Conservation (phyloP, 2,888 invertebrate genomes). For the Eudemis profundana region DNA sequence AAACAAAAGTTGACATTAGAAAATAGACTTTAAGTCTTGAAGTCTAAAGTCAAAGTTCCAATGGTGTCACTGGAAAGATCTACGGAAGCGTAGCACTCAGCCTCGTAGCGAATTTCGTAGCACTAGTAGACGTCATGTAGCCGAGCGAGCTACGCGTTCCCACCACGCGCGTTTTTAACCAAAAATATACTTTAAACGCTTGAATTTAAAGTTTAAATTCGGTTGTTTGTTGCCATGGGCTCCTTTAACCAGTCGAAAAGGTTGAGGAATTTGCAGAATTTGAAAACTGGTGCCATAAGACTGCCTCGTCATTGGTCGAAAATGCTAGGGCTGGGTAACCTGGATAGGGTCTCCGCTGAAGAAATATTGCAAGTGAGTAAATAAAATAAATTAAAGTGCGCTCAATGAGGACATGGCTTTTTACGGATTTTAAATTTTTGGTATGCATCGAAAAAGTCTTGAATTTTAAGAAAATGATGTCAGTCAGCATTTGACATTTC, state of each 20-base stretch:
- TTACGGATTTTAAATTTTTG: no score
- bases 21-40: neutral
- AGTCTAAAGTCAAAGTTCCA: constrained; percentile 7
- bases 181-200: neutral
- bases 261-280: constrained; percentile 63
- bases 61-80: neutral
- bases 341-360: constrained; percentile 61
- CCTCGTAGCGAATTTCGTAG: constrained; percentile 41
- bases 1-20: neutral
- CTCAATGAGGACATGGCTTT: no score
- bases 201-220: constrained; percentile 3
- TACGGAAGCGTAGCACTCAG: constrained; percentile 37
- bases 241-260: constrained; percentile 59
- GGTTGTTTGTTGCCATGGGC: constrained; percentile 53
- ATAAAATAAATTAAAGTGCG: neutral
- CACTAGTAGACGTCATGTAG: constrained; percentile 56
- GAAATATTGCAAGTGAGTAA: constrained; percentile 70
- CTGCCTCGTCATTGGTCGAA: constrained; percentile 73
- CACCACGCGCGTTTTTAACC: constrained; percentile 37
- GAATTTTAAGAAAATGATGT: no score
- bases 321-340: constrained; percentile 64
- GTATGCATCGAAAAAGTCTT: no score
- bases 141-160: constrained; percentile 53
- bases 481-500: no score
- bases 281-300: constrained; percentile 69